Evolutionary conservation across 1,140 invertebrate genomes (phyloP).

Genomic region (Drosophila persimilis): DNA sequence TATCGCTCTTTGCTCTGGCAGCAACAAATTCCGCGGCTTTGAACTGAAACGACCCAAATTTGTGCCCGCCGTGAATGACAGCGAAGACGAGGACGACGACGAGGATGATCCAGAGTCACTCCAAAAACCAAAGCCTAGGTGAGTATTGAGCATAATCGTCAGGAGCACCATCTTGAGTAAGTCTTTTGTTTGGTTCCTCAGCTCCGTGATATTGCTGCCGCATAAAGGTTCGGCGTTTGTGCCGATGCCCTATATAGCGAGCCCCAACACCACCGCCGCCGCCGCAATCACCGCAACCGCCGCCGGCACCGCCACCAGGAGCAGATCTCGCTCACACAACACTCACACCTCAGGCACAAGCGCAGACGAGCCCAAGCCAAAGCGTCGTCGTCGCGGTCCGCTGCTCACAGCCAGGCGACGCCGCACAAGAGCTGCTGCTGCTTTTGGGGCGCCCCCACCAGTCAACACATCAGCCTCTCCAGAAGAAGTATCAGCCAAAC

Average conservation of each 20-base stretch:
- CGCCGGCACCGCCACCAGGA: constrained; percentile 44
- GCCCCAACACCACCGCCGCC: constrained; percentile 30
- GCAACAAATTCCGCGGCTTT: constrained; percentile 71
- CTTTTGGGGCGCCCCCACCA: not conserved
- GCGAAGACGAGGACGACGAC: constrained; percentile 60
- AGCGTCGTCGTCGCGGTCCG: constrained; percentile 65
- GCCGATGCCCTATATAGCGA: constrained; percentile 46
- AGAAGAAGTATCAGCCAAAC: constrained; percentile 2
- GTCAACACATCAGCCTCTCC: constrained; percentile 7
- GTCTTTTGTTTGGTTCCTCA: not conserved
- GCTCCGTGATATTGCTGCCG: constrained; percentile 69
- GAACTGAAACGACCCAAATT: constrained; percentile 71
- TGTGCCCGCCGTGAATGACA: constrained; percentile 48
- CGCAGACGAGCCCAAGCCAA: constrained; percentile 49
- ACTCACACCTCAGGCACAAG: constrained; percentile 63
- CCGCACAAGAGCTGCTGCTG: constrained; percentile 24
- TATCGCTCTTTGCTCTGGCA: constrained; percentile 8
- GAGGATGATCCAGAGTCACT: constrained; percentile 33
- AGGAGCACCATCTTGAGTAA: not conserved
- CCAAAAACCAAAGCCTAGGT: constrained; percentile 70
- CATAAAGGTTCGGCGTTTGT: constrained; percentile 60
- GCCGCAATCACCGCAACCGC: constrained; percentile 12
- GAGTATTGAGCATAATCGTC: not conserved
- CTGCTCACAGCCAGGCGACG: constrained; percentile 49
- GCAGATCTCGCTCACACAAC: constrained; percentile 50